Percentiles rank a stretch among this genome's conserved stretches.
These are phyloP conservation scores for Phoxinus dragarum DNA, from an alignment of 2,797 vertebrate genomes.

Conservation along the genomic window DNA sequence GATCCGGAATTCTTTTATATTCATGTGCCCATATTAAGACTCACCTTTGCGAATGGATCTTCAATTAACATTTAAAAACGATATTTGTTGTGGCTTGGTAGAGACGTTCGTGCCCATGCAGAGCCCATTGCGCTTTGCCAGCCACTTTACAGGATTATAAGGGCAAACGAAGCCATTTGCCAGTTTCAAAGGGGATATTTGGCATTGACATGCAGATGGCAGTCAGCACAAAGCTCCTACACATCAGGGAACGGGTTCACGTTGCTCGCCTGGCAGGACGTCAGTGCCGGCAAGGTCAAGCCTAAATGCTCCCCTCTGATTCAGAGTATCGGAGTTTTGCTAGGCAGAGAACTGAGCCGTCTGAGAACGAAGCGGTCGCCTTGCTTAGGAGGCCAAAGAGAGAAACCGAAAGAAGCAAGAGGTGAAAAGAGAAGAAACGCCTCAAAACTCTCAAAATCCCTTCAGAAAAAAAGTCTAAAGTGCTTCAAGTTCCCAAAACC, in stretches of 20 bases:
- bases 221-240: conserved; percentile 51
- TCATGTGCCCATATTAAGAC: background rate
- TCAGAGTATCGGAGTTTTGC: conserved; percentile 69
- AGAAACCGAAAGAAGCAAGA: background rate
- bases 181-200: conserved; percentile 29
- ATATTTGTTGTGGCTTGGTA: conserved; percentile 12
- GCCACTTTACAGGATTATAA: conserved; percentile 37
- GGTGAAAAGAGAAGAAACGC: conserved; percentile 19
- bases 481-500: background rate
- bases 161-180: conserved; percentile 44
- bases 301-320: conserved; percentile 73
- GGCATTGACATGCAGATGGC: conserved; percentile 57
- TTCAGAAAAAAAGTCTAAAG: background rate
- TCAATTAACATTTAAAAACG: conserved; percentile 8
- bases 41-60: background rate
- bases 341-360: conserved; percentile 49
- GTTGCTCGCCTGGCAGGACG: conserved; percentile 69
- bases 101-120: background rate
- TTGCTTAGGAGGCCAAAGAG: conserved; percentile 60
- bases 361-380: conserved; percentile 45
- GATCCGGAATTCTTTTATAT: conserved; percentile 13
- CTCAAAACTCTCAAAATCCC: background rate
- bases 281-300: conserved; percentile 69
- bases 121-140: conserved; percentile 23
- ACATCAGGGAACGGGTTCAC: conserved; percentile 69